These are phyloP conservation scores for Lingula anatina DNA, from an alignment of 2,888 invertebrate species.

Conservation along the genomic window DNA sequence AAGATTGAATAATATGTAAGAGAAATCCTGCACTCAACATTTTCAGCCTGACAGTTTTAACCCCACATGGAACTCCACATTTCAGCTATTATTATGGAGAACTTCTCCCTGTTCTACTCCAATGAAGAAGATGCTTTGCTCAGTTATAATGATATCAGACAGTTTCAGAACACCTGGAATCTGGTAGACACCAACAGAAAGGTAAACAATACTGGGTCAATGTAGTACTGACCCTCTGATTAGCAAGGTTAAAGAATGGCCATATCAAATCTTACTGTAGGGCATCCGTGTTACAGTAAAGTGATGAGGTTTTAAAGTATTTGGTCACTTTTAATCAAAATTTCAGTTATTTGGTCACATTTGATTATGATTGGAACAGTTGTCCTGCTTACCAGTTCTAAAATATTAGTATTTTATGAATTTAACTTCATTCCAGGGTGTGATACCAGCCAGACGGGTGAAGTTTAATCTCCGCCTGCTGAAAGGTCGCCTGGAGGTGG, in stretches of 20 bases:
- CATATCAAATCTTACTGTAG: neutral
- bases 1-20: too few species aligned
- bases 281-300: neutral
- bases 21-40: too few species aligned
- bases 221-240: too few species aligned
- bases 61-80: too few species aligned
- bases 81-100: constrained; percentile 99
- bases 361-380: too few species aligned
- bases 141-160: constrained; percentile 96
- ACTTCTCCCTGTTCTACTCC: constrained; percentile 98
- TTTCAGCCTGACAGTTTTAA: too few species aligned
- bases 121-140: constrained; percentile 98
- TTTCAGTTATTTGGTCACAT: too few species aligned
- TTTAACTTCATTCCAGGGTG: constrained; percentile 62
- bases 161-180: constrained; percentile 99
- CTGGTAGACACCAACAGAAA: constrained; percentile 96
- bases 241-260: too few species aligned
- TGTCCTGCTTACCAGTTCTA: too few species aligned
- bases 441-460: constrained; percentile 89
- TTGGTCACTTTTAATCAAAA: neutral
- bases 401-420: neutral
- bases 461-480: constrained; percentile 67
- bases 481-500: constrained; percentile 87
- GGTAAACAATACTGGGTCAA: too few species aligned
- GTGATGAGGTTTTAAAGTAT: neutral